Evolutionary conservation across 1,140 invertebrate species (phyloP).

Genomic region (Cataglyphis hispanica): DNA sequence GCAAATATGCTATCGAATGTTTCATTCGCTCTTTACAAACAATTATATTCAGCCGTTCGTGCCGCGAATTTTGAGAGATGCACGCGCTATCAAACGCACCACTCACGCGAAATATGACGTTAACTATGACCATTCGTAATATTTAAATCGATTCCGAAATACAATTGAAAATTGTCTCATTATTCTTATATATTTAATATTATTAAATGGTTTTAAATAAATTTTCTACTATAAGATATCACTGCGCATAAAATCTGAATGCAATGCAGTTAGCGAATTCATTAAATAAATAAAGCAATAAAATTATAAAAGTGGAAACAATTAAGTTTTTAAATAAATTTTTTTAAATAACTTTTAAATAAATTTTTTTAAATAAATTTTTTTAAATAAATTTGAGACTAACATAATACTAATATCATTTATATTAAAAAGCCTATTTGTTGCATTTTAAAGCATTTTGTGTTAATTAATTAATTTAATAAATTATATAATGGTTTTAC

Average conservation of each 20-base stretch:
- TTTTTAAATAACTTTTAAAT: no score
- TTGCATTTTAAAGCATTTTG: no score
- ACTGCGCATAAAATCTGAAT: neutral
- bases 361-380: no score
- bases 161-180: constrained; percentile 9
- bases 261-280: neutral
- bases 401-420: neutral
- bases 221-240: neutral
- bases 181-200: constrained; percentile 27
- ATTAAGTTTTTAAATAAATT: neutral
- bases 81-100: constrained; percentile 23
- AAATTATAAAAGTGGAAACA: neutral
- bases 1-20: constrained; percentile 44
- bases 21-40: constrained; percentile 49
- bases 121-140: constrained; percentile 35
- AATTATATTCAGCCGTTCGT: constrained; percentile 49
- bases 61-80: constrained; percentile 50
- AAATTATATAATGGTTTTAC: no score
- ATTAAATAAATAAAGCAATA: constrained; percentile 4
- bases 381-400: no score
- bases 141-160: constrained; percentile 14
- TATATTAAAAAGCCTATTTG: neutral
- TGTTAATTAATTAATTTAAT: no score
- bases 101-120: constrained; percentile 38
- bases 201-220: constrained; percentile 13